phyloP scores from a whole-genome alignment of 2,888 invertebrate species.

The Maniola hyperantus region DNA sequence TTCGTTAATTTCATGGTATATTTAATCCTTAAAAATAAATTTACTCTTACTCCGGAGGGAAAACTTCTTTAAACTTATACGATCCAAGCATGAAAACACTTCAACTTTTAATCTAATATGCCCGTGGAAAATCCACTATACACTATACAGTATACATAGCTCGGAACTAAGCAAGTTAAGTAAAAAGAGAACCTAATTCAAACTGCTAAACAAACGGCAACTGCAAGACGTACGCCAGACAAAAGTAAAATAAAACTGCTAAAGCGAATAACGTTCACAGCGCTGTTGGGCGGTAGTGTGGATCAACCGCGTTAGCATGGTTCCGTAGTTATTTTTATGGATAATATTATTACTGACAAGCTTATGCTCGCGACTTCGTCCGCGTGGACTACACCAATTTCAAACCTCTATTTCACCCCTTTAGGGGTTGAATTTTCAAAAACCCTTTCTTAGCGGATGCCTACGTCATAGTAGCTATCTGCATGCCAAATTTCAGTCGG shows the following conservation, averaged over 20 bases:
- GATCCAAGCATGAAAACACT: constrained; percentile 18
- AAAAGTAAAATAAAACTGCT: constrained; percentile 75
- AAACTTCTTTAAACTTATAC: constrained; percentile 10
- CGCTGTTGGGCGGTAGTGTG: constrained; percentile 49
- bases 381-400: no score
- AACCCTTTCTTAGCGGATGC: no score
- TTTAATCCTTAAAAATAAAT: not conserved
- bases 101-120: constrained; percentile 22
- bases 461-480: no score
- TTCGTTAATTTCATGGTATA: no score
- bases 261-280: constrained; percentile 65
- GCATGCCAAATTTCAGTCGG: no score
- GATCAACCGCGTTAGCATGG: not conserved
- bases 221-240: constrained; percentile 71
- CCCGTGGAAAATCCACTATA: constrained; percentile 14
- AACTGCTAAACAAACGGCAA: constrained; percentile 72
- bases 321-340: not conserved
- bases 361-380: no score
- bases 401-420: no score
- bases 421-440: no score
- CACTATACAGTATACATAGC: no score
- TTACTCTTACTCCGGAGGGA: not conserved
- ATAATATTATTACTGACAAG: no score
- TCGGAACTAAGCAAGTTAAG: constrained; percentile 28
- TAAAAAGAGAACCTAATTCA: constrained; percentile 63